Conservation (phyloP, 2,888 invertebrate species). For the Volucella bombylans region DNA sequence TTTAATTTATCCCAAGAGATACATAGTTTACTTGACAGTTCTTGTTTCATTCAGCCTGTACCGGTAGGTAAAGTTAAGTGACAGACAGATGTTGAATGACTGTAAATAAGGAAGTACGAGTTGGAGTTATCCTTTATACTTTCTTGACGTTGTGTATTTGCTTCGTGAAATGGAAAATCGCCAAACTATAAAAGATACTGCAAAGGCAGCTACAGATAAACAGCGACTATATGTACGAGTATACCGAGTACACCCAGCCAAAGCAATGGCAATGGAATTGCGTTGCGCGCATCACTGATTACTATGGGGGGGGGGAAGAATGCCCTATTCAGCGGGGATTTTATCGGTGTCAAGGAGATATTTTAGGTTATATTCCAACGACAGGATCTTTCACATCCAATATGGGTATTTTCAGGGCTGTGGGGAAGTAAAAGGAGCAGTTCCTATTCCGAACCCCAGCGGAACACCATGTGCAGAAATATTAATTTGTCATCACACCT, state of each 20-base stretch:
- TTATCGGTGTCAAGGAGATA: constrained; percentile 68
- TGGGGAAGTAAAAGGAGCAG: constrained; percentile 10
- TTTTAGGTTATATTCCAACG: constrained; percentile 31
- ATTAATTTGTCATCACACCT: constrained; percentile 70
- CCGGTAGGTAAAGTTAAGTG: too few relatives aligned
- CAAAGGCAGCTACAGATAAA: constrained; percentile 46
- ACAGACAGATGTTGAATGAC: too few relatives aligned
- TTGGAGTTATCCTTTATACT: neutral
- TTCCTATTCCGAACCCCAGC: neutral
- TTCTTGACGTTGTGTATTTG: constrained; percentile 24
- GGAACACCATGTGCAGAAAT: constrained; percentile 68
- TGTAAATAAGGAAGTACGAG: neutral
- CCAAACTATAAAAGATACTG: constrained; percentile 50
- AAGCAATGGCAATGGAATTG: neutral
- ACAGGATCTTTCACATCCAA: constrained; percentile 27
- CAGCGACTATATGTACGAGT: neutral
- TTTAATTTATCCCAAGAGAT: too few relatives aligned
- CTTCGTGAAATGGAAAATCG: constrained; percentile 60
- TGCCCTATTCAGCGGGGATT: neutral
- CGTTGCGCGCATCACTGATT: constrained; percentile 43
- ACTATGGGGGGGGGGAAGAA: neutral
- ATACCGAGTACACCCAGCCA: too few relatives aligned
- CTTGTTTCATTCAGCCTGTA: too few relatives aligned
- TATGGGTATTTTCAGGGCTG: constrained; percentile 12
- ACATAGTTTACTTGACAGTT: too few relatives aligned